Percentiles rank a stretch among this genome's conserved stretches.
Conservation (phyloP, 2,797 vertebrate genomes). For the Lacerta bilineata region DNA sequence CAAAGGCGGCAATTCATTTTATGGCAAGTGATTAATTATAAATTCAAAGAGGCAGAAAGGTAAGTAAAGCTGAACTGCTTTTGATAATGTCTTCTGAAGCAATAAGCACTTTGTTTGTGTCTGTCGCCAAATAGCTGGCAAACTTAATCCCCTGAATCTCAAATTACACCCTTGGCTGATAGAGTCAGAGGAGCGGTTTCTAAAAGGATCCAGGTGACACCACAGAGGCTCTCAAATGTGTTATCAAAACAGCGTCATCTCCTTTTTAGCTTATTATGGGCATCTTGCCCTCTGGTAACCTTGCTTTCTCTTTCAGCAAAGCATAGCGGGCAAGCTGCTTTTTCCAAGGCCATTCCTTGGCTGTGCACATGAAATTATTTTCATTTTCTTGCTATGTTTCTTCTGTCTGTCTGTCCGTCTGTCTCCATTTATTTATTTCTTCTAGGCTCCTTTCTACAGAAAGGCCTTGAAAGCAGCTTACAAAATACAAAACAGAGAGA, state of each 20-base stretch:
- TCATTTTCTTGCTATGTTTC: background rate
- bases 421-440: background rate
- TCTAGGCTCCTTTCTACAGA: background rate
- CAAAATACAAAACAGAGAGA: background rate
- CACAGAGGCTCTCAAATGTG: constrained; percentile 31
- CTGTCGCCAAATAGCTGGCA: constrained; percentile 56
- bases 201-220: constrained; percentile 43
- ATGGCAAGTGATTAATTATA: constrained; percentile 59
- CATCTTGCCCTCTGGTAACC: constrained; percentile 55
- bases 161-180: background rate
- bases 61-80: constrained; percentile 60
- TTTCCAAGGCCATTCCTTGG: constrained; percentile 40
- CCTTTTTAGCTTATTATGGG: constrained; percentile 54
- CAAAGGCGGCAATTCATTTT: constrained; percentile 58
- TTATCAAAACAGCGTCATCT: constrained; percentile 47
- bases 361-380: constrained; percentile 19
- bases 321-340: constrained; percentile 13
- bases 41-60: constrained; percentile 65
- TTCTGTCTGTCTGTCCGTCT: too few relatives aligned
- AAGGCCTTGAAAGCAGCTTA: constrained; percentile 1
- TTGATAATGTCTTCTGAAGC: constrained; percentile 54
- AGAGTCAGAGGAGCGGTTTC: constrained; percentile 47
- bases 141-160: constrained; percentile 57
- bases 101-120: constrained; percentile 72
- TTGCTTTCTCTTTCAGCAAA: constrained; percentile 57